Percentiles rank a stretch among this genome's conserved stretches.
Conservation (phyloP, 1,140 invertebrate genomes). For the Apolygus lucorum region DNA sequence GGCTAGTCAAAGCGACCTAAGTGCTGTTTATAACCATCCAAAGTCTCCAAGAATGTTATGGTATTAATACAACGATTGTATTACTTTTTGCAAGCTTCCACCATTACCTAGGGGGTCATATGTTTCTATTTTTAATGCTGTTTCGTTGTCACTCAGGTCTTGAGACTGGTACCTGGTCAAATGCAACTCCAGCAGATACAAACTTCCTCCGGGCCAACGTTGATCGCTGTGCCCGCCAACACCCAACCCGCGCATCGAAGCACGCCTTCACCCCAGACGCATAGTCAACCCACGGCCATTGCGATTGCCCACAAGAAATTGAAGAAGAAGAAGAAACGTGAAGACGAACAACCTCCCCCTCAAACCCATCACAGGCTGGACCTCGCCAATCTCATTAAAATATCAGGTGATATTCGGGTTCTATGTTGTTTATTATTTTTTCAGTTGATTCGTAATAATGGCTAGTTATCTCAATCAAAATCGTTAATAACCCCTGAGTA, state of each 20-base stretch:
- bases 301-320: conserved; percentile 39
- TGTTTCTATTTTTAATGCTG: no score
- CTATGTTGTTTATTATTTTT: no score
- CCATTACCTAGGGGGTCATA: no score
- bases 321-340: conserved; percentile 46
- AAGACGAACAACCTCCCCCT: conserved; percentile 39
- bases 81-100: no score
- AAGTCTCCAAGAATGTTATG: no score
- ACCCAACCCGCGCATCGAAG: conserved; percentile 17
- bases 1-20: no score
- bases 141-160: no score
- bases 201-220: conserved; percentile 43
- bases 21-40: no score
- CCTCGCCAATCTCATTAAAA: conserved; percentile 48
- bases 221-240: conserved; percentile 38
- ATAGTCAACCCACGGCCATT: conserved; percentile 40
- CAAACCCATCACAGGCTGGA: conserved; percentile 38
- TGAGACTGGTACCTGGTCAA: conserved; percentile 37
- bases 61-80: no score
- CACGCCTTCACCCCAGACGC: conserved; percentile 24
- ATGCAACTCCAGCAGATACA: conserved; percentile 45
- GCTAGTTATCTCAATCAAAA: no score
- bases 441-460: no score
- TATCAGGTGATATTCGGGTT: conserved; percentile 43
- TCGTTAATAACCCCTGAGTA: no score